Conservation (phyloP, 92 coral and sea anemone genomes). For the Galaxea fascicularis region DNA sequence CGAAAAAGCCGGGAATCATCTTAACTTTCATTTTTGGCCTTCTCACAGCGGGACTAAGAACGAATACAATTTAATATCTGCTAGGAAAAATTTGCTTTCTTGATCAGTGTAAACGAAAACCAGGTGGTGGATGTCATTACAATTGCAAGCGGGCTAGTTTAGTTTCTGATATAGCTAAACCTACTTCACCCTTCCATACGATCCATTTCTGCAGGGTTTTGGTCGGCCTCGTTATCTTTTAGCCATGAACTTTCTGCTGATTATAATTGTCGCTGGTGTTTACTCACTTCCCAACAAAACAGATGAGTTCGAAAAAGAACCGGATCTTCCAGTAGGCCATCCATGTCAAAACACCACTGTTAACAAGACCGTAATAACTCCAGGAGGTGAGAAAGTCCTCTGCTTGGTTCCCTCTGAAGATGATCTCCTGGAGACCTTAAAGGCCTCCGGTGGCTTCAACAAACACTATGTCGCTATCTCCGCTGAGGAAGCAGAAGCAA, state of each 20-base stretch:
- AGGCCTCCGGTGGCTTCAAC: conserved; percentile 34
- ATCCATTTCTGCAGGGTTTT: conserved; percentile 11
- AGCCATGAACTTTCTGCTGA: not conserved
- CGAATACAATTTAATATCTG: no score
- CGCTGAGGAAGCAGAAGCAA: not conserved
- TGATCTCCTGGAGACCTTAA: conserved; percentile 2
- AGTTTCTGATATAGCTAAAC: no score
- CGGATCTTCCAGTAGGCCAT: not conserved
- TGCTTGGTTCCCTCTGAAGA: conserved; percentile 41
- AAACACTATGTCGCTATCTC: conserved; percentile 23
- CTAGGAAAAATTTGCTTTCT: no score
- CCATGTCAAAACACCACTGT: conserved; percentile 33
- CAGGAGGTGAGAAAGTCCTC: conserved; percentile 30
- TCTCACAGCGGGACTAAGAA: no score
- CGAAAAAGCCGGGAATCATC: no score
- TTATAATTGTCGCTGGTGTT: not conserved
- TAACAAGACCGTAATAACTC: conserved; percentile 27
- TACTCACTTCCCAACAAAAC: not conserved
- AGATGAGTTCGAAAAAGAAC: not conserved
- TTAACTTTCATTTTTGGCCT: no score
- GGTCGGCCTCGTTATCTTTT: not conserved
- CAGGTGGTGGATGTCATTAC: no score
- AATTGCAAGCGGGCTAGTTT: no score
- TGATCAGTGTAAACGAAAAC: no score
- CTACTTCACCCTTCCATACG: no score